Base-by-base conservation (phyloP, 2,888 invertebrate species). In the Hirtodrosophila cameraria region DNA sequence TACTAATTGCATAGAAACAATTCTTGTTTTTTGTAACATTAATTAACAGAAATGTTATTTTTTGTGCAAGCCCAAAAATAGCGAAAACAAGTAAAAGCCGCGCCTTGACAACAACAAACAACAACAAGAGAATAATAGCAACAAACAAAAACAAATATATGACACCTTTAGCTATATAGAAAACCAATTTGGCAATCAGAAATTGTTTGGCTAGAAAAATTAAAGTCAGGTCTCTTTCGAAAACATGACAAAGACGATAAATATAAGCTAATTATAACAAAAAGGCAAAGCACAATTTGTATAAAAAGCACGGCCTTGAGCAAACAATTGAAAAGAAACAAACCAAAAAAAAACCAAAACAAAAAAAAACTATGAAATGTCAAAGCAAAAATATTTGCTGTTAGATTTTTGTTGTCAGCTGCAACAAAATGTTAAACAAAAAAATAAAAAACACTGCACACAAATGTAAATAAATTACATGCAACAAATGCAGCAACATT, bases 401-500 rank as follows among this genome's bases (percentile, higher is more conserved):
- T 72, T 77, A 50, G 62, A 79, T 71, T 71, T 66, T 35, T 45
- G 41, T 55, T 60, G 61, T 75, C 67, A 72, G 69, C 73, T 79
- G 80, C 83, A 68, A 43, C 64, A 73, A 65, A 73, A 76, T 80
- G 75, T 62, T 79, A 52, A 30, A 49, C 46, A 50, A 52, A 46
- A 25, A 46, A 48, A 20, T 63, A 38, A 12, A 36, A 35, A 4
- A 23, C 36, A 53, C 53, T 72, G 81, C 73, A 72, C 64, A 79
- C 38, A 69, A 83, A 69, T 77, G 77, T 82, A 82, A 85, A 80
- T 75, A 82, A 75, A 82, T 80, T 72, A 79, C 77, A 79, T 75
- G 80, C 78, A 83, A 78, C 81, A 80, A 80, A 73, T 73, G 65
- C 81, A 61, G 71, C 63, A 50, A 63, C 52, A 49, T 38, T 43